Base-by-base conservation (phyloP, 2,888 invertebrate genomes). In the Microplitis deprimator region DNA sequence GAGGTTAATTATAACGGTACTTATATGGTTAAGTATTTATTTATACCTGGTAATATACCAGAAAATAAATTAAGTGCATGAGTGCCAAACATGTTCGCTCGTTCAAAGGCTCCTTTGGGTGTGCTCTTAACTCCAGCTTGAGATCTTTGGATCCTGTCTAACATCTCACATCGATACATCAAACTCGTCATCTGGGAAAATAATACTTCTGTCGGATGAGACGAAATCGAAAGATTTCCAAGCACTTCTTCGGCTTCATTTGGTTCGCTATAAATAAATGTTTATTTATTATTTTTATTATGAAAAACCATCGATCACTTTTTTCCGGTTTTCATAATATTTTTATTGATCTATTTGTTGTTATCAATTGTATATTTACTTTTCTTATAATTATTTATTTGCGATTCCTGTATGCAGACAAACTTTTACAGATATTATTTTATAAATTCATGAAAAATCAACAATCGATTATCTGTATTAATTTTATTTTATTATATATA, bases 11-110 rank as follows among this genome's bases (percentile, higher is more conserved):
- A 10, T 10, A 50, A 10, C 50, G 50, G 50, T 50, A 50, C 13
- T 29, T 29, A 29, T 29, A 29, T 29, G 29, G 41, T 62, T 4
- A 7, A 41, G n/a, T n/a, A 41, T 39, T 7, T 13, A 70, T 41
- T 20, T n/a, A 29, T 85, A 96, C 96, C 96, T 90, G 96, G 96
- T 87, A 96, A 92, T 81, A 96, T 96, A 59, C 96, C 96, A 86
- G 94, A 95, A 69, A 96, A 91, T 80, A 96, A 87, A 0, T 94
- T 93, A 59, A 95, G 91, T 6, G 94, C 94, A 87, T 93, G 95
- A 82, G 93, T 93, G 91, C 92, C 81, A 92, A 92, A 80, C 92
- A 89, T 70, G 87, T 83, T 83, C 86, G 81, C 80, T 77, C 81
- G 80, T 68, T 79, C 82, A 10, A 81, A 41, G n/a, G 75, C 81